Evolutionary conservation across 1,140 invertebrate species (phyloP).

Genomic region (Drosophila carrolli): DNA sequence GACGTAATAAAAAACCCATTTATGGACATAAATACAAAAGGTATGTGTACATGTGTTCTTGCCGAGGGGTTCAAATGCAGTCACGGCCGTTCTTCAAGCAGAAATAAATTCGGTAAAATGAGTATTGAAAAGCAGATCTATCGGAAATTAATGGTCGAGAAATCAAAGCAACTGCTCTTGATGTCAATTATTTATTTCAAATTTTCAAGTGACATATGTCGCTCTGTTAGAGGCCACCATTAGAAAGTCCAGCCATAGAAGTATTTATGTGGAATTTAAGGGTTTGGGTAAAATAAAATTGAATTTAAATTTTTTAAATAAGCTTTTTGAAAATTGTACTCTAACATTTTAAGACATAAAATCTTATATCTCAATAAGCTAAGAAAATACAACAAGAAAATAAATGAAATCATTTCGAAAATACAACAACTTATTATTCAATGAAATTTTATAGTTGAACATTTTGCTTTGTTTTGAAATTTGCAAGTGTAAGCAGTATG

Average conservation of each 20-base stretch:
- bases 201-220: not conserved
- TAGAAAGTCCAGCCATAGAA: not conserved
- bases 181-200: conserved; percentile 21
- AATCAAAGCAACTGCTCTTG: conserved; percentile 12
- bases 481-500: not conserved
- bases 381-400: too few relatives aligned
- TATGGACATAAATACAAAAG: conserved; percentile 54
- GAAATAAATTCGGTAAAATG: conserved; percentile 29
- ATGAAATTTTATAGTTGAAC: too few relatives aligned
- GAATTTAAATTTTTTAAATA: not conserved
- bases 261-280: too few relatives aligned
- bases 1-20: conserved; percentile 65
- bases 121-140: conserved; percentile 12
- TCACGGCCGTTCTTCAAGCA: conserved; percentile 29
- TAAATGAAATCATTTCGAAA: too few relatives aligned
- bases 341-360: too few relatives aligned
- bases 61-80: not conserved
- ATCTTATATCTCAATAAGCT: too few relatives aligned
- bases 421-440: too few relatives aligned
- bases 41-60: conserved; percentile 9
- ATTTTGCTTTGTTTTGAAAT: too few relatives aligned
- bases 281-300: not conserved
- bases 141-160: conserved; percentile 10
- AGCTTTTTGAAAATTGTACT: too few relatives aligned
- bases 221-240: not conserved